These are phyloP conservation scores for Pseudochromis fuscus DNA, from an alignment of 2,797 vertebrate genomes.

Conservation along the genomic window DNA sequence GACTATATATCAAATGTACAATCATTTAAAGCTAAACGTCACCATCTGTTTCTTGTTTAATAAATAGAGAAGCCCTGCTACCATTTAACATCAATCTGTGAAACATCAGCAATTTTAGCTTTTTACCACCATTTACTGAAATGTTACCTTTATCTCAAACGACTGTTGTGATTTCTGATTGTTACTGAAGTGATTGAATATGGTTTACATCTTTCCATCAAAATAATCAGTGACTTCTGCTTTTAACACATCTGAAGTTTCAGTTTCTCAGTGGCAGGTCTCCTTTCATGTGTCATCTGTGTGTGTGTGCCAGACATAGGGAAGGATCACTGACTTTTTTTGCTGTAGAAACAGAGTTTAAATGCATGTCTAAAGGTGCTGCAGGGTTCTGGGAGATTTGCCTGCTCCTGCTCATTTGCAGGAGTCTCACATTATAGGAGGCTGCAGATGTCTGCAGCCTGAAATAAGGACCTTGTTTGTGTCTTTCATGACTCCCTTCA, in stretches of 20 bases:
- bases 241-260: background rate
- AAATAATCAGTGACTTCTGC: background rate
- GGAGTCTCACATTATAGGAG: no score
- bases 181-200: background rate
- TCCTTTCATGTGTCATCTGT: background rate
- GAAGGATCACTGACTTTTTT: no score
- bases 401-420: no score
- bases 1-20: background rate
- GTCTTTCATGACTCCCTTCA: constrained; percentile 8
- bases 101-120: background rate
- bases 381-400: background rate
- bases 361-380: background rate
- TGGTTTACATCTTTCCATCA: background rate
- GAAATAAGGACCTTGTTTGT: constrained; percentile 3
- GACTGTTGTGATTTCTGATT: background rate
- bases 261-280: background rate
- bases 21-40: background rate
- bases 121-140: background rate
- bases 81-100: background rate
- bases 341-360: no score
- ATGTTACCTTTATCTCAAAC: background rate
- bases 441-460: background rate
- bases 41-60: background rate
- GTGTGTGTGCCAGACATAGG: no score
- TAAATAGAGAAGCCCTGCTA: background rate